Evolutionary conservation across 2,888 invertebrate species (phyloP), one percentile per base, ranked within the genome.

Genomic region (Protophormia terraenovae): DNA sequence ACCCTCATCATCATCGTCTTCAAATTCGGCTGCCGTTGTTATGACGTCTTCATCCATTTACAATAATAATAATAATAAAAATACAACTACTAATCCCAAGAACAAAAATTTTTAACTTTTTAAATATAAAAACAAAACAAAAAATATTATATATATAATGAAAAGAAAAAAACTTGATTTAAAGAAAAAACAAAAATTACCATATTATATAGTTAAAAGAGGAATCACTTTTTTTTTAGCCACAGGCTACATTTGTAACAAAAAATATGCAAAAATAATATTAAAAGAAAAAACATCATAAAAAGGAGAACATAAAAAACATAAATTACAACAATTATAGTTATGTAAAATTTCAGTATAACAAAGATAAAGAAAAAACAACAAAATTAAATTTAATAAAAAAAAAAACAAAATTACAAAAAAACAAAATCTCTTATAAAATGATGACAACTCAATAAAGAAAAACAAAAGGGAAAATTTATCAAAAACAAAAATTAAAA

Each of bases 241-340:
- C 85, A 82, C 85, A 82, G 82, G 85, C 85, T 85, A 82, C 73
- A 78, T 85, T 79, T 66, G 79, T 66, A 85, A 87, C 64, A 80
- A 62, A 83, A 64, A 75, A 16, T n/a, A 50, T 24, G 38, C 27
- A 66, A 72, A 78, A 64, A n/a, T n/a, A n/a, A n/a, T n/a, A n/a
- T n/a, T n/a, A n/a, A 66, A 64, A 72, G 47, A 66, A 71, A 50
- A 67, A 78, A 73, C 60, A 76, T 76, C 58, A 85, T 64, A 85
- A 84, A 87, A 87, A 87, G 86, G 81, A 87, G 84, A 85, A 87
- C 86, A 87, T 88, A 86, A 88, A n/a, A 87, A 86, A 87, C 82
- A 81, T 86, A 80, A 79, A 87, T 82, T 86, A 86, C 79, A 80
- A 86, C 83, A 81, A 80, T 84, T 86, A 87, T 81, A 86, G 82